A percentile compares a stretch with the other conserved stretches of the same genome.
Conservation (phyloP, 2,797 vertebrate species). For the Lerista edwardsae region DNA sequence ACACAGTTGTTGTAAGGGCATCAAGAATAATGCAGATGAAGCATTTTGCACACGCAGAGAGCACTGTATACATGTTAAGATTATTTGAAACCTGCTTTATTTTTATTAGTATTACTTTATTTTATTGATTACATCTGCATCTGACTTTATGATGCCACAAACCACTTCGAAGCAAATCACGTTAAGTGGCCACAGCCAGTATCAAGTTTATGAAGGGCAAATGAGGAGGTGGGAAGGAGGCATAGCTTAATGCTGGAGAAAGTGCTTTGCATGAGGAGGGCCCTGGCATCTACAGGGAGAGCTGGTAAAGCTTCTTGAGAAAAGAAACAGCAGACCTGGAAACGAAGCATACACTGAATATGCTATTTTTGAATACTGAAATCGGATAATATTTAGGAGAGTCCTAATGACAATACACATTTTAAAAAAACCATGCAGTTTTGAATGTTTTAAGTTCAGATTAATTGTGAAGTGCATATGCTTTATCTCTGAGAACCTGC, state of each 20-base stretch:
- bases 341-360: not conserved
- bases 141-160: not conserved
- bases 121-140: not conserved
- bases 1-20: too few species aligned
- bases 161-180: not conserved
- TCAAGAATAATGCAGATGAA: too few species aligned
- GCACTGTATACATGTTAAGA: too few species aligned
- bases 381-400: not conserved
- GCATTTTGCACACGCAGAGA: too few species aligned
- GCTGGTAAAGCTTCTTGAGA: too few species aligned
- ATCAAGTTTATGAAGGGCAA: not conserved
- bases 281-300: too few species aligned
- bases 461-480: not conserved
- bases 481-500: not conserved
- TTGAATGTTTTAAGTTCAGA: not conserved
- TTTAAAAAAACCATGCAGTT: not conserved
- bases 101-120: not conserved
- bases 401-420: not conserved
- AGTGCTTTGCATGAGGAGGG: too few species aligned
- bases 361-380: not conserved
- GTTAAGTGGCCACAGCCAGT: not conserved
- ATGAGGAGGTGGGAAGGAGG: too few species aligned
- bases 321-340: not conserved
- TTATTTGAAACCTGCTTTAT: not conserved
- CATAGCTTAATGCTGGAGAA: too few species aligned